These are phyloP conservation scores for Numida meleagris DNA, from an alignment of 2,113 vertebrate genomes.

Conservation along the genomic window DNA sequence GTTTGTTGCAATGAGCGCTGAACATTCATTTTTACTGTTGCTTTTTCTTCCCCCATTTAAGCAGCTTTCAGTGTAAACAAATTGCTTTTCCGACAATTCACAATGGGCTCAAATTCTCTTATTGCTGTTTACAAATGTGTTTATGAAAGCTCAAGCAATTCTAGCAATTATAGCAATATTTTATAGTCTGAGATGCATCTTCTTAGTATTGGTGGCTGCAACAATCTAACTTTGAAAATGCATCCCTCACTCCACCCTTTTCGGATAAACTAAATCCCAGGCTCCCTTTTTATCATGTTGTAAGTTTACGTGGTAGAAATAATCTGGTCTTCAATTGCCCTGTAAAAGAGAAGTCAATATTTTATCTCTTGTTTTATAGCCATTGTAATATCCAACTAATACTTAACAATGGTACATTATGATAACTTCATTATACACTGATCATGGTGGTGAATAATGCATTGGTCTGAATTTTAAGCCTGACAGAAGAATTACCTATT, in stretches of 20 bases:
- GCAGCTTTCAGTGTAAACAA: constrained; percentile 51
- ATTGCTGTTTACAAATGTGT: constrained; percentile 76
- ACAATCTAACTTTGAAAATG: constrained; percentile 8
- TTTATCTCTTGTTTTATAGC: constrained; percentile 66
- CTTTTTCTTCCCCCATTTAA: constrained; percentile 28
- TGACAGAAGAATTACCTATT: constrained; percentile 55
- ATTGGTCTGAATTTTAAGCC: constrained; percentile 50
- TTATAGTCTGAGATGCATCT: constrained; percentile 69
- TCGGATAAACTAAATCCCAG: constrained; percentile 47
- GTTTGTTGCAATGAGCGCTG: constrained; percentile 34
- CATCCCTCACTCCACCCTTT: constrained; percentile 20
- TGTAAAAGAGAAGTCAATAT: constrained; percentile 61
- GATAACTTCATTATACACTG: constrained; percentile 65
- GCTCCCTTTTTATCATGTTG: constrained; percentile 46
- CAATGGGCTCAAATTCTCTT: constrained; percentile 63
- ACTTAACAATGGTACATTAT: constrained; percentile 59
- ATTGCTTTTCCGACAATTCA: constrained; percentile 67
- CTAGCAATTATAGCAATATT: constrained; percentile 62
- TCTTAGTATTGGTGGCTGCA: constrained; percentile 7
- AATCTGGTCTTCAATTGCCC: constrained; percentile 52
- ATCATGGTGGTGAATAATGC: constrained; percentile 55
- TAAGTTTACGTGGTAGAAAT: constrained; percentile 50
- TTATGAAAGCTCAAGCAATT: constrained; percentile 72
- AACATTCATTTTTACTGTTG: constrained; percentile 50
- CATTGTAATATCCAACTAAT: constrained; percentile 52